Conservation (phyloP, 2,113 vertebrate genomes). For the Percopsis transmontana region DNA sequence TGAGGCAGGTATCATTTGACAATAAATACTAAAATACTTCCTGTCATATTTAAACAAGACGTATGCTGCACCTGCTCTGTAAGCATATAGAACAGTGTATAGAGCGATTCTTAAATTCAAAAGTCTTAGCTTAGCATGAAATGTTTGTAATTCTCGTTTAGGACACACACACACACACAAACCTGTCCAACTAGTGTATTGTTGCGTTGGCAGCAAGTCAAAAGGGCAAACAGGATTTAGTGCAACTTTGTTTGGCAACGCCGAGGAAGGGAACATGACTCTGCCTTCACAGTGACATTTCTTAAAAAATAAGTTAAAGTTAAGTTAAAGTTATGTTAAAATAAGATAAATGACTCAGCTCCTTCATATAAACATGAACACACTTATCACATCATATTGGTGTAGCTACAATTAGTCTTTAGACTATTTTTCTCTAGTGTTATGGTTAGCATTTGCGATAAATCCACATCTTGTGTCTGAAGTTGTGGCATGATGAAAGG, state of each 20-base stretch:
- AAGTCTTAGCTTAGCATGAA: background rate
- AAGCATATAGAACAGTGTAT: too few species aligned
- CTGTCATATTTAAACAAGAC: slow-evolving; percentile 29
- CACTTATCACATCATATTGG: too few species aligned
- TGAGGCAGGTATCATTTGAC: background rate
- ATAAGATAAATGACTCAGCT: too few species aligned
- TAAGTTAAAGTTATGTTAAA: too few species aligned
- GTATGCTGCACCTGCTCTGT: background rate
- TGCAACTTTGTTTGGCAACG: background rate
- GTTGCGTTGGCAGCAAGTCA: slow-evolving; percentile 13
- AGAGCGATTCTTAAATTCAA: background rate
- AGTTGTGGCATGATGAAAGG: too few species aligned
- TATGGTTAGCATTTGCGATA: too few species aligned
- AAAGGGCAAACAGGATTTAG: slow-evolving; percentile 15
- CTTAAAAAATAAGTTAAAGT: background rate
- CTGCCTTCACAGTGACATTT: background rate
- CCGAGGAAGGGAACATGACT: background rate
- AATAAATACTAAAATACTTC: background rate
- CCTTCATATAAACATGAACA: too few species aligned
- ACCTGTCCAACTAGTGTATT: slow-evolving; percentile 59
- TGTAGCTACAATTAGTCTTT: too few species aligned
- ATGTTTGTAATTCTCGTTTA: background rate
- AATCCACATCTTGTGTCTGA: too few species aligned
- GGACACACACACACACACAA: slow-evolving; percentile 23
- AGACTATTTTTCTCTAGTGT: too few species aligned